Evolutionary conservation across 2,888 invertebrate genomes (phyloP).

Genomic region (Endomychus coccineus): DNA sequence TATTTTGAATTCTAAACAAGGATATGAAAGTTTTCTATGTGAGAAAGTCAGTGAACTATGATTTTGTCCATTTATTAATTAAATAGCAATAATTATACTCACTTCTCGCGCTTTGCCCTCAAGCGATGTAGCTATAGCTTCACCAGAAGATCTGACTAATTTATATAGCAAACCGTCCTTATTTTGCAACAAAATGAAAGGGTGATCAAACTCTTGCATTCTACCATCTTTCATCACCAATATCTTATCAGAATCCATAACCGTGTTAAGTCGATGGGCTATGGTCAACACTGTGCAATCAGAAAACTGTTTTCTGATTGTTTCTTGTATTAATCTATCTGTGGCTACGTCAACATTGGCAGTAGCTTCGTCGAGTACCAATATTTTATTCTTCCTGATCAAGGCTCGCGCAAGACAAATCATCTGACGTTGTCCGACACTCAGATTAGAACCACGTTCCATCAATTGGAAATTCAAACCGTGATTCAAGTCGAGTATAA

Average conservation of each 20-base stretch:
- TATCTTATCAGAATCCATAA: conserved; percentile 81
- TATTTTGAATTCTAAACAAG: no score
- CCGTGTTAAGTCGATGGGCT: conserved; percentile 78
- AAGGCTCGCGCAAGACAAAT: conserved; percentile 63
- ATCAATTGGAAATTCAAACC: conserved; percentile 38
- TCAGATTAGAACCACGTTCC: conserved; percentile 54
- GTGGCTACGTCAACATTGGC: conserved; percentile 78
- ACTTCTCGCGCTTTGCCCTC: no score
- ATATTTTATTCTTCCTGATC: conserved; percentile 42
- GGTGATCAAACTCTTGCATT: no score
- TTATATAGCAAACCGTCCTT: no score
- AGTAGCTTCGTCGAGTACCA: conserved; percentile 63
- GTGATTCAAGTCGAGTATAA: conserved; percentile 54
- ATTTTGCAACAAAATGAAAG: no score
- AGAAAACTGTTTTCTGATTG: conserved; percentile 67
- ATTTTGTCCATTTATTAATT: no score
- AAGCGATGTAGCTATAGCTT: no score
- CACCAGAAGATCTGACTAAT: no score
- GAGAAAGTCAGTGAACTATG: no score
- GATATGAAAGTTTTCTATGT: no score
- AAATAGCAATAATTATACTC: no score
- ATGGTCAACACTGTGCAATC: conserved; percentile 79
- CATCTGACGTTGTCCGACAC: conserved; percentile 55
- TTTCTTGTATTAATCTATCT: conserved; percentile 68
- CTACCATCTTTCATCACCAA: conserved; percentile 74